phyloP scores from a whole-genome alignment of 1,140 invertebrate species.

The Lerema accius region DNA sequence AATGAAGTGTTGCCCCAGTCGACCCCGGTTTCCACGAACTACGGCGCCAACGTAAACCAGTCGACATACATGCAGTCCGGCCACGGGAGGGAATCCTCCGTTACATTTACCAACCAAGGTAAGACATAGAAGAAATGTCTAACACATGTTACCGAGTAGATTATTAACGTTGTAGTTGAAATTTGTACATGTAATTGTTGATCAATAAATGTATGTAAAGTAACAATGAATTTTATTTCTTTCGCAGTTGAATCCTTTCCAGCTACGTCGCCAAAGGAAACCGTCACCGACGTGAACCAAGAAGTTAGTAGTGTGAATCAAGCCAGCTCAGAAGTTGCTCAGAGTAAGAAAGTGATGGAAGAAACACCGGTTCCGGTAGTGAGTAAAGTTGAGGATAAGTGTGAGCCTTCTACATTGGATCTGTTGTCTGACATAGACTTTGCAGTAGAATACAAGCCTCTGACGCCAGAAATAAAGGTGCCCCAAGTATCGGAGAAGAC shows the following conservation, averaged over 20 bases:
- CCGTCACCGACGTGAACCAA: constrained; percentile 28
- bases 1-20: constrained; percentile 42
- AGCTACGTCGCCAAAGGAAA: constrained; percentile 63
- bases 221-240: constrained; percentile 65
- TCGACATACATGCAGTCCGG: constrained; percentile 70
- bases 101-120: constrained; percentile 69
- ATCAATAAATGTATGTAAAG: constrained; percentile 62
- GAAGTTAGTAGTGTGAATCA: constrained; percentile 2
- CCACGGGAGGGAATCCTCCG: constrained; percentile 51
- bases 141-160: constrained; percentile 17
- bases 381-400: constrained; percentile 45
- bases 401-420: constrained; percentile 87
- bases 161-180: constrained; percentile 27
- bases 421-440: constrained; percentile 91
- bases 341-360: constrained; percentile 35
- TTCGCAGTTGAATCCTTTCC: constrained; percentile 55
- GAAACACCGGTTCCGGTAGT: constrained; percentile 27
- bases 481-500: constrained; percentile 76
- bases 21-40: constrained; percentile 50
- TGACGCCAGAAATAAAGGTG: constrained; percentile 85
- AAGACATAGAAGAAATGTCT: constrained; percentile 48
- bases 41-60: constrained; percentile 58
- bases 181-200: constrained; percentile 42
- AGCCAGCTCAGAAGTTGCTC: neutral
- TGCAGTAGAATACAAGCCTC: constrained; percentile 86